Evolutionary conservation across 2,797 vertebrate genomes (phyloP).

Genomic region (Diglossa cyanea): DNA sequence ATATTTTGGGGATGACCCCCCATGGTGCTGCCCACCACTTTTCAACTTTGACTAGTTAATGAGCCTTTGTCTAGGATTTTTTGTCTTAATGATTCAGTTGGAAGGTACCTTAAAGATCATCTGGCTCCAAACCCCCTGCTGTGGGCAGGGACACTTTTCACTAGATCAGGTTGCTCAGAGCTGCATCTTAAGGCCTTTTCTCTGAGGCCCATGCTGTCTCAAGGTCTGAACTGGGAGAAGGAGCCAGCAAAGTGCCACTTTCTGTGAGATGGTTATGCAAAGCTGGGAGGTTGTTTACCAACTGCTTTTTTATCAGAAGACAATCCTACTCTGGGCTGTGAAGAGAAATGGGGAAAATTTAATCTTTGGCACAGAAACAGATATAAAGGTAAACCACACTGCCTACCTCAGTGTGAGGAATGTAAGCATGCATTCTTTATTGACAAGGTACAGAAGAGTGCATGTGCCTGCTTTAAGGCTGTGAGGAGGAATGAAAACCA

Average conservation of each 20-base stretch:
- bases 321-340: background rate
- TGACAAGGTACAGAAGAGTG: background rate
- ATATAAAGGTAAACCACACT: background rate
- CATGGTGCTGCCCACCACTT: background rate
- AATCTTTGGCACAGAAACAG: background rate
- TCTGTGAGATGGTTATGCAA: background rate
- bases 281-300: background rate
- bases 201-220: background rate
- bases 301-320: background rate
- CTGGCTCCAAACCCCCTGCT: background rate
- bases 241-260: background rate
- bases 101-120: background rate
- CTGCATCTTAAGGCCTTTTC: background rate
- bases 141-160: background rate
- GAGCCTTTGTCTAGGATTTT: background rate
- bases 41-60: background rate
- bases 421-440: background rate
- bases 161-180: background rate
- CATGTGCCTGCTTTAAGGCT: background rate
- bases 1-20: background rate
- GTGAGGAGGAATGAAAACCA: constrained; percentile 32
- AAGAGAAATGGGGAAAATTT: background rate
- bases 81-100: background rate
- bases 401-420: background rate
- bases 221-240: background rate